Evolutionary conservation across 2,888 invertebrate genomes (phyloP), one percentile per base, ranked within the genome.

Genomic region (Pyralis farinalis): DNA sequence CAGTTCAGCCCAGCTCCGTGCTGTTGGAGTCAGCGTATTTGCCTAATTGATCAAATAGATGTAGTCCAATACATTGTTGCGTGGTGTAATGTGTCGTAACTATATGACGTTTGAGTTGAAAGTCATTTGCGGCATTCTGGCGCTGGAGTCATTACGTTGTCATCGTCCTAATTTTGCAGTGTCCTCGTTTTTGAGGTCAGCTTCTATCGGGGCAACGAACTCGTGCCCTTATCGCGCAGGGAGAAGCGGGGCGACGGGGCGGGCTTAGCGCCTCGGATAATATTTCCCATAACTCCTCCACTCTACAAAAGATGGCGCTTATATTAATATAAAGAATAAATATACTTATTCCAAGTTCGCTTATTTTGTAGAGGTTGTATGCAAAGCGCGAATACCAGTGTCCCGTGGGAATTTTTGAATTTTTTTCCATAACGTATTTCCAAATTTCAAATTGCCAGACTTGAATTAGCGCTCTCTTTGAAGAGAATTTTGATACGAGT

Each of bases 121-220:
- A 73, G 54, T 82, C 52, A 71, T 52, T 54, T 71, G 72, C 51
- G 45, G 52, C 45, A 43, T 49, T 53, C 53, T 49, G 85, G 82
- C 85, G 75, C 65, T 86, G 67, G 58, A 78, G 83, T 78, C 88
- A 73, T 87, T 87, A 80, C 76, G 88, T 84, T 86, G 86, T 83
- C 87, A 85, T 79, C 86, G 88, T 83, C 85, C 86, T 84, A 90
- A 89, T 89, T 90, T 91, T 91, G 91, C 90, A 91, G 90, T 91
- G 92, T 91, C 92, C 92, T 92, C 92, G 92, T 92, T 91, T 91
- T 91, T 92, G 91, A 92, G 92, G 92, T 92, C 92, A 92, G 90
- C 90, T 80, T 84, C 82, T 88, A 85, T 82, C 79, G 82, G 90
- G 75, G 85, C 89, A 85, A 86, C 88, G 90, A 90, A 89, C 90